Percentiles rank a stretch among this genome's conserved stretches.
Conservation (phyloP, 2,113 vertebrate genomes). For the Crotalus tigris region DNA sequence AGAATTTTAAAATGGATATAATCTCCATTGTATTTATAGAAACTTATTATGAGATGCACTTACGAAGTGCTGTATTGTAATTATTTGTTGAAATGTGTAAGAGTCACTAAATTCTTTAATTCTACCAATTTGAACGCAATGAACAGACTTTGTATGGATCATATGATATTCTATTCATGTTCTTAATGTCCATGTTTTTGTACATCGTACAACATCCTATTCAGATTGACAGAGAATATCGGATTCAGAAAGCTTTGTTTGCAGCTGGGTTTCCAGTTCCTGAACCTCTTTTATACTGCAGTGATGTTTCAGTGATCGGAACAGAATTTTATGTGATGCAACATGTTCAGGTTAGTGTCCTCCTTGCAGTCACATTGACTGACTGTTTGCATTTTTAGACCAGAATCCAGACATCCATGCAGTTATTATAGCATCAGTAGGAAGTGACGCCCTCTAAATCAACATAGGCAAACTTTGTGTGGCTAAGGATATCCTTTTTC, state of each 20-base stretch:
- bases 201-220: background rate
- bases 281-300: slow-evolving; percentile 81
- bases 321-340: slow-evolving; percentile 95
- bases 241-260: slow-evolving; percentile 84
- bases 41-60: background rate
- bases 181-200: background rate
- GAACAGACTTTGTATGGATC: background rate
- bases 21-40: background rate
- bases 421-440: background rate
- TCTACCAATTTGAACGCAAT: background rate
- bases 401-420: background rate
- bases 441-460: background rate
- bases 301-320: slow-evolving; percentile 80
- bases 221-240: slow-evolving; percentile 88
- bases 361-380: background rate
- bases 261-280: slow-evolving; percentile 86
- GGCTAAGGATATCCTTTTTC: background rate
- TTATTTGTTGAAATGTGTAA: background rate
- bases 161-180: background rate
- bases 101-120: background rate
- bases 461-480: background rate
- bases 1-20: background rate
- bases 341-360: slow-evolving; percentile 76
- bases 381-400: background rate
- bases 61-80: background rate